These are phyloP conservation scores for Hypselothyrea guttata DNA, from an alignment of 2,888 invertebrate genomes.

Conservation along the genomic window DNA sequence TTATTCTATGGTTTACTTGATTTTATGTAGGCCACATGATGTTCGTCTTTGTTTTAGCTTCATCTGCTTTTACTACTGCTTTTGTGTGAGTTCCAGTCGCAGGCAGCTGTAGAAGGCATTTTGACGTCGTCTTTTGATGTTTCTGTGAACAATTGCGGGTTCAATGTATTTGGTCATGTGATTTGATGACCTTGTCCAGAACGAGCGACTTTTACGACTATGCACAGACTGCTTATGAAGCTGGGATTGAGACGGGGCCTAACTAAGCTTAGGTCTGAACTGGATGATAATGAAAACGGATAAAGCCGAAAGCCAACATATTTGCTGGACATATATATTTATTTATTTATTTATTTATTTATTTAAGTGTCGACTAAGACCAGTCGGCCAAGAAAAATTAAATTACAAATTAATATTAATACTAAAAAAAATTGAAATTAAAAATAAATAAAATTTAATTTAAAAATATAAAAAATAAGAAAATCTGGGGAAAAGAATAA, in stretches of 20 bases:
- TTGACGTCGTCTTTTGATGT: constrained; percentile 58
- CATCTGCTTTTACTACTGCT: constrained; percentile 46
- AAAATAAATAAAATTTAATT: too few relatives aligned
- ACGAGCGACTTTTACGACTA: constrained; percentile 32
- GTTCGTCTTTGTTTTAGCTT: constrained; percentile 43
- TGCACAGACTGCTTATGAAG: not conserved
- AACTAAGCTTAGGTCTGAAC: constrained; percentile 5
- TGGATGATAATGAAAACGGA: constrained; percentile 39
- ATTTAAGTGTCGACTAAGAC: too few relatives aligned
- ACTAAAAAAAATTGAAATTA: too few relatives aligned
- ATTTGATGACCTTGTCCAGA: constrained; percentile 59
- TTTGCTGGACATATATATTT: constrained; percentile 1
- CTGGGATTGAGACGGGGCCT: not conserved
- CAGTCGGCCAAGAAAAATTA: too few relatives aligned
- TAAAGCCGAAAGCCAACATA: constrained; percentile 25
- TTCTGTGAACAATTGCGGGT: constrained; percentile 57
- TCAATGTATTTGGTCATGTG: constrained; percentile 42
- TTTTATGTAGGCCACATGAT: constrained; percentile 57
- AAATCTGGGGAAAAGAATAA: too few relatives aligned
- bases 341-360: too few relatives aligned
- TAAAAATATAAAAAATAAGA: too few relatives aligned
- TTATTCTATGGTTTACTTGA: constrained; percentile 15
- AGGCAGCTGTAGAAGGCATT: constrained; percentile 54
- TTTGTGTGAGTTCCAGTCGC: constrained; percentile 5
- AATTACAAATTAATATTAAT: too few relatives aligned